phyloP scores from a whole-genome alignment of 1,140 invertebrate genomes.

The Sarcophaga bullata region DNA sequence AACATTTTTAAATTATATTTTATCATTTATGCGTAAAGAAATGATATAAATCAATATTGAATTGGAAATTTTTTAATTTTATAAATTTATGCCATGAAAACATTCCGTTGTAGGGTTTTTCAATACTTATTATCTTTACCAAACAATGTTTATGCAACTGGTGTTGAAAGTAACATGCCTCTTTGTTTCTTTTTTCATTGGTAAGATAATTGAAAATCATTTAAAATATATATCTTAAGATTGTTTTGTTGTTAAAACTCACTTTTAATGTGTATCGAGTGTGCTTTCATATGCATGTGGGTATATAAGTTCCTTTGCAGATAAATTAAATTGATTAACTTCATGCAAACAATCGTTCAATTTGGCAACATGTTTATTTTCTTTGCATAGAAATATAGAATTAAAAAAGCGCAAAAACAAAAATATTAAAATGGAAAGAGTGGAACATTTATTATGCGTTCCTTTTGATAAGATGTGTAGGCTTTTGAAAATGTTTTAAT shows the following conservation, averaged over 20 bases:
- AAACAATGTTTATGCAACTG: neutral
- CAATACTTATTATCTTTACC: neutral
- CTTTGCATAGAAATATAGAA: no score
- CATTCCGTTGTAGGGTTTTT: neutral
- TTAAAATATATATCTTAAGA: neutral
- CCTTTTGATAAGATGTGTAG: no score
- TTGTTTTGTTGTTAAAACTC: neutral
- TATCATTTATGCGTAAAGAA: conserved; percentile 11
- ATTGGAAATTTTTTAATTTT: neutral
- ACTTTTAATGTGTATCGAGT: neutral
- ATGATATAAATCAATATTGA: conserved; percentile 16
- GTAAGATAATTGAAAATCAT: neutral
- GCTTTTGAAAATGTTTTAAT: no score
- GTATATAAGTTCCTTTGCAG: no score
- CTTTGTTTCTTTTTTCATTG: neutral
- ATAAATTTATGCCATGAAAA: conserved; percentile 22
- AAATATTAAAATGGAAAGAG: no score
- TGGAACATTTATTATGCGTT: no score
- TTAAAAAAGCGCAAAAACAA: no score
- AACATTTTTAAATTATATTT: neutral
- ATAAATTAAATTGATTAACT: no score
- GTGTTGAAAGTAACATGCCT: conserved; percentile 1
- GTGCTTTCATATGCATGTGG: no score
- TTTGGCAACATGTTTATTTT: no score
- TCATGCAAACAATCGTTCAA: no score